These are phyloP conservation scores for Doryteuthis pealeii DNA, from an alignment of 1,140 invertebrate genomes.

Conservation along the genomic window DNA sequence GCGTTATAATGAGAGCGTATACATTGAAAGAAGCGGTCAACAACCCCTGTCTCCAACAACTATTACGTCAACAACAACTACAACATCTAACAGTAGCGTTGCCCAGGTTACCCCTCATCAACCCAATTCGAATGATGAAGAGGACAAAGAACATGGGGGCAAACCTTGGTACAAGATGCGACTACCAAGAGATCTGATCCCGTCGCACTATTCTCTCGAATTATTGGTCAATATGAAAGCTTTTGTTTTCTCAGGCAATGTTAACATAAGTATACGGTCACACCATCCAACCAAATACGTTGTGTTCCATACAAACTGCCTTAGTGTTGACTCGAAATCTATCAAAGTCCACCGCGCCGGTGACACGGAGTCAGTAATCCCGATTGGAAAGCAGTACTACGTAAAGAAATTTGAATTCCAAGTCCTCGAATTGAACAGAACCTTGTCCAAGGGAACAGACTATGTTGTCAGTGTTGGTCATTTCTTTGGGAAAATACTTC, in stretches of 20 bases:
- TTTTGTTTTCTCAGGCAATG: constrained; percentile 33
- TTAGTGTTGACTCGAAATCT: background rate
- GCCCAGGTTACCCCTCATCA: background rate
- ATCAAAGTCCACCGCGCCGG: background rate
- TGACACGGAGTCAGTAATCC: background rate
- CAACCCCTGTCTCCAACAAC: background rate
- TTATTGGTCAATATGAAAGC: constrained; percentile 34
- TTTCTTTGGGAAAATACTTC: constrained; percentile 30
- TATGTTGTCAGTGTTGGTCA: constrained; percentile 32
- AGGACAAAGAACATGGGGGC: background rate
- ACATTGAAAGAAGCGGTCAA: background rate
- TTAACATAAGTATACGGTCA: constrained; percentile 30
- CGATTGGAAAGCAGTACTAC: constrained; percentile 24
- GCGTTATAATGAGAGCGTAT: background rate
- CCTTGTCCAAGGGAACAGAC: constrained; percentile 20
- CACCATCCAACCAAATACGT: constrained; percentile 32
- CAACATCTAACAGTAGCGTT: background rate
- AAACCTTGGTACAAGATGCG: constrained; percentile 35
- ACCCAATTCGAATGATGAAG: background rate
- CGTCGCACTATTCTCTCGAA: constrained; percentile 36
- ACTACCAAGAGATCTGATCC: constrained; percentile 33
- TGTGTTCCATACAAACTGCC: constrained; percentile 30
- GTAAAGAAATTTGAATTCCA: constrained; percentile 31
- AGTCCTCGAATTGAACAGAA: constrained; percentile 29
- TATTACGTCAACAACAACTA: background rate